These are phyloP conservation scores for Syndactyla subalaris DNA, from an alignment of 2,797 vertebrate species.

Conservation along the genomic window DNA sequence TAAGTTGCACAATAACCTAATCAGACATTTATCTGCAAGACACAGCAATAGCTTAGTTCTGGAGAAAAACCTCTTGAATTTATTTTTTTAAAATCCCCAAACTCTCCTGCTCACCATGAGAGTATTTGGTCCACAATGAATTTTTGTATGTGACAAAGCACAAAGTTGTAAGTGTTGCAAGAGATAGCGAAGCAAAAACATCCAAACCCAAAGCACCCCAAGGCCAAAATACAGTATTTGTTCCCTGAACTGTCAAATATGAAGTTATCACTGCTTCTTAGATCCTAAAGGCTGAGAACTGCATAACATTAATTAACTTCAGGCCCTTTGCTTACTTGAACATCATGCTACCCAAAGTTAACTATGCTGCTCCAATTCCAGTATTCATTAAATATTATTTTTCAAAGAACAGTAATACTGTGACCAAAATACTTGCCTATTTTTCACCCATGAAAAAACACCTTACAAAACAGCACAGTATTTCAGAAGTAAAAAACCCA, in stretches of 20 bases:
- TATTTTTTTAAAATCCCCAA: not conserved
- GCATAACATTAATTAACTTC: not conserved
- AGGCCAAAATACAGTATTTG: not conserved
- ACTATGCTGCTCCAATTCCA: not conserved
- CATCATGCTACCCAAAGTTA: not conserved
- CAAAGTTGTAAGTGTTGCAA: not conserved
- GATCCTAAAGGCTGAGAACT: not conserved
- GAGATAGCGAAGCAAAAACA: not conserved
- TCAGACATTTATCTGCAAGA: not conserved
- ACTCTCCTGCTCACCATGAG: not conserved
- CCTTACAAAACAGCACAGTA: not conserved
- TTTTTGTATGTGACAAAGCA: not conserved
- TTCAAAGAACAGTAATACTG: not conserved
- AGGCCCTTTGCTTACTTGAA: not conserved
- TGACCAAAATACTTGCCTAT: not conserved
- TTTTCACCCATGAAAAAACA: not conserved
- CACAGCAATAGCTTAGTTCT: not conserved
- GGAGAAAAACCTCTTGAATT: not conserved
- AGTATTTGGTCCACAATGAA: not conserved
- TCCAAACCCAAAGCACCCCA: not conserved
- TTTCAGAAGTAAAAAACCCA: not conserved
- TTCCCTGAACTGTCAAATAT: not conserved
- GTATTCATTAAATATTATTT: not conserved
- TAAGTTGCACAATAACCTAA: not conserved
- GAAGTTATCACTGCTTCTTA: not conserved